A percentile compares a stretch with the other conserved stretches of the same genome.
phyloP scores from a whole-genome alignment of 2,888 invertebrate genomes.

The Caenorhabditis angaria region DNA sequence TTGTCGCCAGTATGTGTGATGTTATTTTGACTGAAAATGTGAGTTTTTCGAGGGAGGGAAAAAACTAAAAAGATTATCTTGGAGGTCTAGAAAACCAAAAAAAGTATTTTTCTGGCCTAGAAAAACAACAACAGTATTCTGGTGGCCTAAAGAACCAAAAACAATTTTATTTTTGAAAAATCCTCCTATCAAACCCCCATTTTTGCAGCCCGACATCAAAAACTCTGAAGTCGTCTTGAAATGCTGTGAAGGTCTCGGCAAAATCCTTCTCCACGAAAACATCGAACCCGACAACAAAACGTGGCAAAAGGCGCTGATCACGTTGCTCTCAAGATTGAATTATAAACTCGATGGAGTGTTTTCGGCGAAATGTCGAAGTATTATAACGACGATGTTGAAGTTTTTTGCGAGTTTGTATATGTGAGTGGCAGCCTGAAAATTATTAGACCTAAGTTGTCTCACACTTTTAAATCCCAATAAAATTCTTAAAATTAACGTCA shows the following conservation, averaged over 20 bases:
- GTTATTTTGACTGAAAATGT: slow-evolving; percentile 1
- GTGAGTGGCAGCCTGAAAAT: neutral
- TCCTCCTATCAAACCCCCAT: no score
- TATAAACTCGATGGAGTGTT: slow-evolving; percentile 7
- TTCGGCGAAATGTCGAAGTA: slow-evolving; percentile 15
- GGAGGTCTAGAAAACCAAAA: no score
- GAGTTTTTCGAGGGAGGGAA: no score
- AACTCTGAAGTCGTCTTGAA: slow-evolving; percentile 9
- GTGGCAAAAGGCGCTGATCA: slow-evolving; percentile 11
- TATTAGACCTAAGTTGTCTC: no score
- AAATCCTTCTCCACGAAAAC: slow-evolving; percentile 15
- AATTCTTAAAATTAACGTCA: neutral
- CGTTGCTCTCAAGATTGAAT: slow-evolving; percentile 18
- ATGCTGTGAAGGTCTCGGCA: slow-evolving; percentile 14
- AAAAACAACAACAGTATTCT: no score
- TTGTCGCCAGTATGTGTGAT: slow-evolving; percentile 8
- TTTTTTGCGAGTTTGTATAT: slow-evolving; percentile 26
- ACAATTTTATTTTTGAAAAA: no score
- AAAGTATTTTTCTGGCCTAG: no score
- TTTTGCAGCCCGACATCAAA: neutral
- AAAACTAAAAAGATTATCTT: no score
- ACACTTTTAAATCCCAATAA: neutral
- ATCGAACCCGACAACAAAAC: neutral
- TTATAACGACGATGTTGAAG: slow-evolving; percentile 13
- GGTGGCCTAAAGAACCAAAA: no score